These are phyloP conservation scores for Erannis defoliaria DNA, from an alignment of 2,888 invertebrate species.

Conservation along the genomic window DNA sequence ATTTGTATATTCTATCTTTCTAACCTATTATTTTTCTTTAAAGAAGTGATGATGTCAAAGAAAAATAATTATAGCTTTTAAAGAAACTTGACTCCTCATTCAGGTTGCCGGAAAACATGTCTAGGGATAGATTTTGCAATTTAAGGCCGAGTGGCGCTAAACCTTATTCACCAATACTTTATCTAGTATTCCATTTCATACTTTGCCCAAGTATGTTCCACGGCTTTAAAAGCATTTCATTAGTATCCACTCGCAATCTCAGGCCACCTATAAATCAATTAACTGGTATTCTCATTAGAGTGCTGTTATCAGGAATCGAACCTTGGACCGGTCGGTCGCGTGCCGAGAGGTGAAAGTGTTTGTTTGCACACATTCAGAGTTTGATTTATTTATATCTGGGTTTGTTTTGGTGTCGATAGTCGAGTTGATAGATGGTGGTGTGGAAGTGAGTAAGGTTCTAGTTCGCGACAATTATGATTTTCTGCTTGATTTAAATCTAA, in stretches of 20 bases:
- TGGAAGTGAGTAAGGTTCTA: slow-evolving; percentile 1
- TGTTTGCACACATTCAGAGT: slow-evolving; percentile 59
- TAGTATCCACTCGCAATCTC: slow-evolving; percentile 45
- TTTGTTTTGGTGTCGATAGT: slow-evolving; percentile 39
- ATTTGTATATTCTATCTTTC: no score
- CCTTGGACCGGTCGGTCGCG: slow-evolving; percentile 68
- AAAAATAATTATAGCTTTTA: no score
- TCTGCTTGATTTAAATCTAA: no score
- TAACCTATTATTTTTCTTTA: no score
- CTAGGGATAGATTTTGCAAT: not conserved
- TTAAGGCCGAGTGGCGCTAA: not conserved
- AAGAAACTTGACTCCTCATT: no score
- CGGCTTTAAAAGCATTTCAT: slow-evolving; percentile 34
- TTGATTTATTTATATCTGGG: slow-evolving; percentile 45
- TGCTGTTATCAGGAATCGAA: slow-evolving; percentile 81
- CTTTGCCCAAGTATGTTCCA: slow-evolving; percentile 6
- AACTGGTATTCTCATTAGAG: slow-evolving; percentile 78
- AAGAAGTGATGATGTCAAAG: no score
- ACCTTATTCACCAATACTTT: not conserved
- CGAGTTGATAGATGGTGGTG: slow-evolving; percentile 29
- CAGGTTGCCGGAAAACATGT: no score
- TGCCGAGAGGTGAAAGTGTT: slow-evolving; percentile 77
- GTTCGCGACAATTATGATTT: not conserved
- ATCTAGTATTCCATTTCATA: not conserved
- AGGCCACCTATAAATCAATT: slow-evolving; percentile 74